Percentiles rank a stretch among this genome's conserved stretches.
phyloP scores from a whole-genome alignment of 2,888 invertebrate genomes.

The Limenitis camilla region DNA sequence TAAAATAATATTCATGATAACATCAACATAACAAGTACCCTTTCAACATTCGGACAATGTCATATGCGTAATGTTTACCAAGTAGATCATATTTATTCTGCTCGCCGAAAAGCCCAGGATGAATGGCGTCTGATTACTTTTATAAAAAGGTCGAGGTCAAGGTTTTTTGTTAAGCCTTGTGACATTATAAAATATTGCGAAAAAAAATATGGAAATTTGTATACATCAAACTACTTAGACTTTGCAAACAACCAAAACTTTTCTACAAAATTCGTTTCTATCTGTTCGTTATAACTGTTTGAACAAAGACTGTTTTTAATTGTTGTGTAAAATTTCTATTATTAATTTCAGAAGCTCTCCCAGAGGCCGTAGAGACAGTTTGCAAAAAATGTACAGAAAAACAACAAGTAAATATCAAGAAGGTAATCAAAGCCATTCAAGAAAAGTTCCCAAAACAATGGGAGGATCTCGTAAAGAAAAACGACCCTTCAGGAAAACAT shows the following conservation, averaged over 20 bases:
- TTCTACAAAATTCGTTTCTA: too few relatives aligned
- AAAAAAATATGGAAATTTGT: neutral
- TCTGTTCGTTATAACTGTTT: neutral
- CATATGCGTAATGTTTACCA: slow-evolving; percentile 18
- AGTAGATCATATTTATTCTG: slow-evolving; percentile 20
- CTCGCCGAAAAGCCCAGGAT: slow-evolving; percentile 30
- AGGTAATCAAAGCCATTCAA: slow-evolving; percentile 80
- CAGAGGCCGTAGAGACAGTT: slow-evolving; percentile 79
- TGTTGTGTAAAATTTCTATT: neutral
- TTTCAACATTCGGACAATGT: slow-evolving; percentile 8
- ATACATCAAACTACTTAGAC: too few relatives aligned
- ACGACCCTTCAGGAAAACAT: slow-evolving; percentile 80
- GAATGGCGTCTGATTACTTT: slow-evolving; percentile 27
- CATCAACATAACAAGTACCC: slow-evolving; percentile 7
- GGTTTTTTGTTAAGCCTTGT: slow-evolving; percentile 18
- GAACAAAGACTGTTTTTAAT: neutral
- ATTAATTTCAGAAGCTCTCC: slow-evolving; percentile 76
- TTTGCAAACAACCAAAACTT: too few relatives aligned
- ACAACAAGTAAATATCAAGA: slow-evolving; percentile 75
- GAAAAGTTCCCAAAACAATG: slow-evolving; percentile 79
- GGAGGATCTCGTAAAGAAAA: slow-evolving; percentile 80
- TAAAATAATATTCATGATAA: too few relatives aligned
- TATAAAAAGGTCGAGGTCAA: slow-evolving; percentile 25
- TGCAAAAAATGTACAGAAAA: slow-evolving; percentile 81
- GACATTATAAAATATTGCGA: slow-evolving; percentile 12